Percentiles rank a stretch among this genome's conserved stretches.
Evolutionary conservation across 2,113 vertebrate genomes (phyloP).

Genomic region (Toxostoma redivivum): DNA sequence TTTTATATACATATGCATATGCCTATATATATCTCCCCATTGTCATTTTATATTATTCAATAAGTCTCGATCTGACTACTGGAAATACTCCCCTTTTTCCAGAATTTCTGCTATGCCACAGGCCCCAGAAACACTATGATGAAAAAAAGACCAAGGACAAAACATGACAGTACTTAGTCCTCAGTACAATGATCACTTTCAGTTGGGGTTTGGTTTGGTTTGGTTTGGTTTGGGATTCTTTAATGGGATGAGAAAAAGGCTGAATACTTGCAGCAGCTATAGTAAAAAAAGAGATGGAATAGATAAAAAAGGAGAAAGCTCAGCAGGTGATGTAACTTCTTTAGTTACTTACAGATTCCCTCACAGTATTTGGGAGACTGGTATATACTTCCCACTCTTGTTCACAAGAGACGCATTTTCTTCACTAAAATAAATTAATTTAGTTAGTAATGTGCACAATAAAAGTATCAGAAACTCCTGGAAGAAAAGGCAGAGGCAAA

Average conservation of each 20-base stretch:
- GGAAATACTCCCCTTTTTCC: not conserved
- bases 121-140: not conserved
- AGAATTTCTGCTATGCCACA: not conserved
- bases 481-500: not conserved
- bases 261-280: not conserved
- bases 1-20: not conserved
- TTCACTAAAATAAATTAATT: not conserved
- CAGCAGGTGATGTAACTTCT: not conserved
- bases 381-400: not conserved
- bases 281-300: not conserved
- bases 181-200: not conserved
- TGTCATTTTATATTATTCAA: not conserved
- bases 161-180: not conserved
- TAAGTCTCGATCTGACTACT: not conserved
- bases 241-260: not conserved
- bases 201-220: no score
- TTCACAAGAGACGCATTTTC: not conserved
- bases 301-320: not conserved
- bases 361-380: not conserved
- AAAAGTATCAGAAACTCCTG: not conserved
- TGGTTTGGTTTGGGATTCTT: not conserved
- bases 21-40: not conserved
- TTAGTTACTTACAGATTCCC: not conserved
- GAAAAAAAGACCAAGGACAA: not conserved
- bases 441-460: not conserved